Percentiles rank a stretch among this genome's conserved stretches.
Evolutionary conservation across 2,888 invertebrate species (phyloP).

Genomic region (Linnaemya vulpina): DNA sequence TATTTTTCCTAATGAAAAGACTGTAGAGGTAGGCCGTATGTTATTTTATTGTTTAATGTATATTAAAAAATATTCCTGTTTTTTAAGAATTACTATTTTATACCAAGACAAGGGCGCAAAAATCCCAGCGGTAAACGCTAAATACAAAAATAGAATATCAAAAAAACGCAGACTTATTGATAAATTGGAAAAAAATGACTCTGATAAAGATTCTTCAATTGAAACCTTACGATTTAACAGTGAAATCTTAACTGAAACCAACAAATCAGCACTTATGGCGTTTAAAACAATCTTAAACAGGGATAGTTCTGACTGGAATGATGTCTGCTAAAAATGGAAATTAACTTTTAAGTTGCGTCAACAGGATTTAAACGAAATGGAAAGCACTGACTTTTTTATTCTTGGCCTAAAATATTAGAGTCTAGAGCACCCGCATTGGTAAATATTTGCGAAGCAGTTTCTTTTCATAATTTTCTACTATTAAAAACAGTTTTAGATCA

Average conservation of each 20-base stretch:
- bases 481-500: constrained; percentile 43
- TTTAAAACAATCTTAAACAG: too few relatives aligned
- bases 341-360: too few relatives aligned
- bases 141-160: constrained; percentile 43
- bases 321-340: too few relatives aligned
- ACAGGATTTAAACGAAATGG: constrained; percentile 13
- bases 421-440: constrained; percentile 53
- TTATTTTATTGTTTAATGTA: background rate
- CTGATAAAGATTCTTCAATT: constrained; percentile 24
- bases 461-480: background rate
- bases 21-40: too few relatives aligned
- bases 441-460: constrained; percentile 10
- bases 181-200: background rate
- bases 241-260: too few relatives aligned
- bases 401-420: constrained; percentile 58
- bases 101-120: too few relatives aligned
- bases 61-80: constrained; percentile 1
- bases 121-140: constrained; percentile 37
- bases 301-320: too few relatives aligned
- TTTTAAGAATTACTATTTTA: constrained; percentile 4
- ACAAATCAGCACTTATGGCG: too few relatives aligned
- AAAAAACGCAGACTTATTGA: constrained; percentile 19
- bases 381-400: constrained; percentile 42
- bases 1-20: too few relatives aligned
- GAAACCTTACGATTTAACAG: too few relatives aligned